These are phyloP conservation scores for Pseudococcus jackbeardsleyi DNA, from an alignment of 2,888 invertebrate genomes.

Conservation along the genomic window DNA sequence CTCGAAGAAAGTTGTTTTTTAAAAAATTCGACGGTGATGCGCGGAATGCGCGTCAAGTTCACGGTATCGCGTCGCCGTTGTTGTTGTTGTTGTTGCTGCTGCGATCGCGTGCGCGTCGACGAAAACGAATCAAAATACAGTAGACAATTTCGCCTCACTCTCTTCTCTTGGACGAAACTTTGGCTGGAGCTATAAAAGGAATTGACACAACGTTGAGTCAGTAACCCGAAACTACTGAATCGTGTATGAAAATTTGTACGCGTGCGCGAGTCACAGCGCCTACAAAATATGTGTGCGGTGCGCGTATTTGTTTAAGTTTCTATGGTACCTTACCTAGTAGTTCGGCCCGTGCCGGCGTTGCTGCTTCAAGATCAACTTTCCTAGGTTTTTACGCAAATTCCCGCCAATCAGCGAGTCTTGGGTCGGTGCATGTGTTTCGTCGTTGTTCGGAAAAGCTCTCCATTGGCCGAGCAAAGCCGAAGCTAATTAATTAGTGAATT, in stretches of 20 bases:
- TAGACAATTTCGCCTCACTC: slow-evolving; percentile 7
- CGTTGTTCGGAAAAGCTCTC: background rate
- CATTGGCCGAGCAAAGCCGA: background rate
- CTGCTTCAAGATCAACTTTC: slow-evolving; percentile 43
- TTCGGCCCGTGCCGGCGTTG: background rate
- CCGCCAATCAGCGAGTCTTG: background rate
- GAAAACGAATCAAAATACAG: background rate
- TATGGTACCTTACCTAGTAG: background rate
- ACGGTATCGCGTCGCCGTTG: background rate
- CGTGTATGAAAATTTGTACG: background rate
- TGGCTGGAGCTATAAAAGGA: slow-evolving; percentile 51
- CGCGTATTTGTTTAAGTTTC: background rate
- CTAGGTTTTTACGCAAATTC: background rate
- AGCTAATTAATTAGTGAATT: too few relatives aligned
- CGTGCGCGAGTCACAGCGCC: slow-evolving; percentile 20
- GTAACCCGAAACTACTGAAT: slow-evolving; percentile 37
- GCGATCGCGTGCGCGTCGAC: background rate
- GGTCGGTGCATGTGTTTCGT: background rate
- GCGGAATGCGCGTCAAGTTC: slow-evolving; percentile 18
- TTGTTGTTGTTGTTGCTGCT: background rate
- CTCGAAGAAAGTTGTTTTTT: too few relatives aligned
- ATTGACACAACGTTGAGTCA: slow-evolving; percentile 42
- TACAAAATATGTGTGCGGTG: background rate
- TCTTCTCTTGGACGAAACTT: background rate
- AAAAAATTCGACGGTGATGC: too few relatives aligned